phyloP scores from a whole-genome alignment of 2,113 vertebrate genomes.

The Grus americana region DNA sequence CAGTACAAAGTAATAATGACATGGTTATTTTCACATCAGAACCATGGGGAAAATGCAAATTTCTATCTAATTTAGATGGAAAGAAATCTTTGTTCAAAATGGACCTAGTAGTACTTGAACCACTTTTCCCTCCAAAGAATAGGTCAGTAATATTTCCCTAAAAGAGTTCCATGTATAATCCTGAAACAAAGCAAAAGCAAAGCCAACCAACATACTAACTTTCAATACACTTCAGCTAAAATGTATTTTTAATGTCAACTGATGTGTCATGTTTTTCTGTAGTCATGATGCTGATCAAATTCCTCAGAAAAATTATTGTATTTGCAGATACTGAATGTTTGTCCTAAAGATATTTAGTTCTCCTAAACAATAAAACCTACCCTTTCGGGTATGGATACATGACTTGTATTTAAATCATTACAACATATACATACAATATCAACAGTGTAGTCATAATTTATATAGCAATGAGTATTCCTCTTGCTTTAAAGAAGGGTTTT shows the following conservation, averaged over 20 bases:
- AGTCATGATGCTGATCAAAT: background rate
- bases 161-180: background rate
- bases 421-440: background rate
- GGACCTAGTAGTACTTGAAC: background rate
- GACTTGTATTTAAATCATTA: background rate
- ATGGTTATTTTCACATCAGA: background rate
- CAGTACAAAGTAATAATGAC: background rate
- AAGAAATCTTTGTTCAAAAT: background rate
- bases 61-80: background rate
- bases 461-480: background rate
- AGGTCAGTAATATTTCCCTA: background rate
- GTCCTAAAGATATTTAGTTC: background rate
- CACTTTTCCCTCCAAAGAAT: background rate
- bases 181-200: background rate
- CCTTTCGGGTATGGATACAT: background rate
- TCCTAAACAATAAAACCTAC: background rate
- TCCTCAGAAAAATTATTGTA: background rate
- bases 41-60: background rate
- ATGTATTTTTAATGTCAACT: background rate
- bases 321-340: background rate
- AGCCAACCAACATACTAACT: background rate
- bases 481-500: background rate
- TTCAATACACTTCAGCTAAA: background rate
- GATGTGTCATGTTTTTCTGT: background rate
- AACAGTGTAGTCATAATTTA: background rate